Conservation (phyloP, 1,140 invertebrate species). For the Maniola jurtina region DNA sequence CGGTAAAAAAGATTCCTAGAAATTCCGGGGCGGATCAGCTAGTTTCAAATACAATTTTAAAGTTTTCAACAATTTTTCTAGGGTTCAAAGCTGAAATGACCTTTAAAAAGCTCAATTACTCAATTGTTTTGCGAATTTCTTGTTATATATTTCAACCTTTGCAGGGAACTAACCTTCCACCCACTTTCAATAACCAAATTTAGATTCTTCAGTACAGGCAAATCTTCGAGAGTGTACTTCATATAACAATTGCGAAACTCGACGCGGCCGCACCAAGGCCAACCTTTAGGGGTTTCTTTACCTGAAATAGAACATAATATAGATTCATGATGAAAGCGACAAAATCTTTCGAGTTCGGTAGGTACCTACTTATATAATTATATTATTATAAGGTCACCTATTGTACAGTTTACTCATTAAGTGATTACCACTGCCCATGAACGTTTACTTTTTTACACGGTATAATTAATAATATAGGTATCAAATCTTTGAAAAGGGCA, state of each 20-base stretch:
- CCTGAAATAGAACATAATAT: slow-evolving; percentile 39
- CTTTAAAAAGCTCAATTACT: background rate
- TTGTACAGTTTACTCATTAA: too few species aligned
- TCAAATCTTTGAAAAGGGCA: too few species aligned
- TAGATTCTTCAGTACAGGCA: slow-evolving; percentile 85
- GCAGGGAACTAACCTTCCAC: slow-evolving; percentile 80
- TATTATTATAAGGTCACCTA: background rate
- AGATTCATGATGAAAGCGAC: slow-evolving; percentile 8
- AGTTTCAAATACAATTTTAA: too few species aligned
- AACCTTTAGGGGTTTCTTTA: slow-evolving; percentile 80
- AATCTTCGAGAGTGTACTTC: slow-evolving; percentile 82
- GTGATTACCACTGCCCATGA: too few species aligned
- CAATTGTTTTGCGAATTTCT: background rate
- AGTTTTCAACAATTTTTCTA: too few species aligned
- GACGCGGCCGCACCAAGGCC: slow-evolving; percentile 84
- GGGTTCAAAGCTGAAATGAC: background rate
- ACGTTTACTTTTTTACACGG: too few species aligned
- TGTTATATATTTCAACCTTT: too few species aligned
- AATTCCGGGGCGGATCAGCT: too few species aligned
- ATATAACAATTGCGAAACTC: slow-evolving; percentile 84
- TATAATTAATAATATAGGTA: too few species aligned
- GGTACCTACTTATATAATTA: too few species aligned
- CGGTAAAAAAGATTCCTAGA: too few species aligned
- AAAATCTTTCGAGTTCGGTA: too few species aligned
- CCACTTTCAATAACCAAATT: slow-evolving; percentile 82